phyloP scores from a whole-genome alignment of 2,888 invertebrate genomes.

The Chrysotoxum bicinctum region DNA sequence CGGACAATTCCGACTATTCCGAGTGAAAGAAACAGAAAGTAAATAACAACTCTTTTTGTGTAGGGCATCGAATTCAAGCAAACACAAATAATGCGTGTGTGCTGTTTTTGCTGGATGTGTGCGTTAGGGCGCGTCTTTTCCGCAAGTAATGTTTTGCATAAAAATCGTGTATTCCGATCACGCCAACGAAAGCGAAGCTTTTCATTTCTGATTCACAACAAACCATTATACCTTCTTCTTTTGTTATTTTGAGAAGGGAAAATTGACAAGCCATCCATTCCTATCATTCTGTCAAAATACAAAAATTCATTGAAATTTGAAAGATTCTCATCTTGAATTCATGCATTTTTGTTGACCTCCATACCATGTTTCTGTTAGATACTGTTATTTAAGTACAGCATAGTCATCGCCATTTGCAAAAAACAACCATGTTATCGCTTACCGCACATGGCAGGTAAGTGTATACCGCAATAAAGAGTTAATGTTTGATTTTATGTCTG shows the following conservation, averaged over 20 bases:
- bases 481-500: constrained; percentile 11
- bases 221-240: constrained; percentile 41
- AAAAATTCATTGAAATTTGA: constrained; percentile 2
- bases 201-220: constrained; percentile 52
- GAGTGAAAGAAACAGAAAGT: constrained; percentile 60
- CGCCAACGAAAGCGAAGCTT: constrained; percentile 67
- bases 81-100: background rate
- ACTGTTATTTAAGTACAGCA: background rate
- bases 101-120: background rate
- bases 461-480: background rate
- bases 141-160: constrained; percentile 48
- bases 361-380: constrained; percentile 10
- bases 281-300: constrained; percentile 36
- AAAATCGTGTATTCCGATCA: constrained; percentile 56
- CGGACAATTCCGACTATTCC: background rate
- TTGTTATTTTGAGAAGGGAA: constrained; percentile 44
- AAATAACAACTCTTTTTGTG: constrained; percentile 7
- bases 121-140: constrained; percentile 59
- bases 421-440: background rate
- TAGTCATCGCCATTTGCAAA: background rate
- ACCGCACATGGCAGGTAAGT: background rate
- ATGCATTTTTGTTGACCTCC: constrained; percentile 39
- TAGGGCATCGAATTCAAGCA: constrained; percentile 31
- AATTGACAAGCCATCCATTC: constrained; percentile 38
- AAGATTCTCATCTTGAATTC: constrained; percentile 16